Conservation (phyloP, 2,113 vertebrate genomes). For the rat (Rattus norvegicus) region GRCr8 NC_086035.1:41645001-41645500, state of each 20-base stretch:
- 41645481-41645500: background rate
- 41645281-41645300: background rate
- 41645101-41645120: background rate
- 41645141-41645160: background rate
- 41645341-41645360: background rate
- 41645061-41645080: background rate
- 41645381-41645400: too few species aligned
- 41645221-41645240: background rate
- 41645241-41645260: background rate
- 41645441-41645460: background rate
- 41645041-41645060: background rate
- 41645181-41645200: background rate
- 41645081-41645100: background rate
- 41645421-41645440: background rate
- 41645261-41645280: background rate
- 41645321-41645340: background rate
- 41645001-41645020: background rate
- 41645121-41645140: background rate
- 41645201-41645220: background rate
- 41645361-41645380: background rate
- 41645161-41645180: background rate
- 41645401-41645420: too few species aligned
- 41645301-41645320: background rate
- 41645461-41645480: fast-evolving
- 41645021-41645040: background rate